Evolutionary conservation across 2,113 vertebrate genomes (phyloP).

Genomic region (Stegastes partitus): DNA sequence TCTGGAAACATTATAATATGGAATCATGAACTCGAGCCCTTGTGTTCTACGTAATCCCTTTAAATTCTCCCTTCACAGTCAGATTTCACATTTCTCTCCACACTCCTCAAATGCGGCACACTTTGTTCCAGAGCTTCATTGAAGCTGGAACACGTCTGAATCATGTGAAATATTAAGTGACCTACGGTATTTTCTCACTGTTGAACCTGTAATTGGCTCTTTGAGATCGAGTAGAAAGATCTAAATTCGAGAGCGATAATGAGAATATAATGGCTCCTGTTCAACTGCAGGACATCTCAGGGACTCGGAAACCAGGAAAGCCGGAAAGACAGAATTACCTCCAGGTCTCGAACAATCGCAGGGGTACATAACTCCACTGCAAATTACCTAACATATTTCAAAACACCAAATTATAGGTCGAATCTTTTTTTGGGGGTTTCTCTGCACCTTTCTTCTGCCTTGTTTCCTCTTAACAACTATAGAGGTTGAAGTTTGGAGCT

Average conservation of each 20-base stretch:
- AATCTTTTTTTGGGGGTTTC: no score
- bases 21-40: not conserved
- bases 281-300: no score
- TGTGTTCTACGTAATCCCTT: slow-evolving; percentile 12
- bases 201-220: not conserved
- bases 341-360: no score
- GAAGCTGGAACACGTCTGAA: not conserved
- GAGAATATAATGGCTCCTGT: no score
- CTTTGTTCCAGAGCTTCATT: not conserved
- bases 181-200: not conserved
- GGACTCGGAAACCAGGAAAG: no score
- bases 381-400: no score
- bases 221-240: not conserved
- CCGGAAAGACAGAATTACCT: no score
- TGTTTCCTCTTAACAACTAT: no score
- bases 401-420: no score
- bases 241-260: not conserved
- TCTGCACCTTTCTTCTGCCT: no score
- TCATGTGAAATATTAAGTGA: not conserved
- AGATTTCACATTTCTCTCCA: not conserved
- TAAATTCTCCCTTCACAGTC: not conserved
- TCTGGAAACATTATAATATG: not conserved
- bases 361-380: no score
- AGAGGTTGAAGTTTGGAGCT: no score
- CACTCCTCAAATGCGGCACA: not conserved